phyloP scores from a whole-genome alignment of 2,797 vertebrate species.

The Garrulus glandarius region DNA sequence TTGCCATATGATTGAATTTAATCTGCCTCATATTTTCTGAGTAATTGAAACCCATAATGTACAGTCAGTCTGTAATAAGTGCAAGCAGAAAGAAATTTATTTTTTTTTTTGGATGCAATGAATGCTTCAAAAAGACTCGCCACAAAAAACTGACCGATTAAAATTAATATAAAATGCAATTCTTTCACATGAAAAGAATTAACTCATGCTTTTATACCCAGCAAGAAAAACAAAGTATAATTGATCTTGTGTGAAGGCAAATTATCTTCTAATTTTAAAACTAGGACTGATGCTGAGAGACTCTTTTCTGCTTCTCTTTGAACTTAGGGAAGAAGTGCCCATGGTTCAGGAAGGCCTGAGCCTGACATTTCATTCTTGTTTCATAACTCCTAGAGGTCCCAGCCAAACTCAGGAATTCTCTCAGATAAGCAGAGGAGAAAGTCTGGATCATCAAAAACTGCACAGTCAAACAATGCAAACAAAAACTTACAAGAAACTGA shows the following conservation, averaged over 20 bases:
- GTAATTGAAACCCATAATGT: not conserved
- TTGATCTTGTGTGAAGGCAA: not conserved
- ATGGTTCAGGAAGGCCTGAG: not conserved
- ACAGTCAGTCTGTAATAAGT: not conserved
- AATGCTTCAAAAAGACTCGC: not conserved
- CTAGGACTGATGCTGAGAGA: not conserved
- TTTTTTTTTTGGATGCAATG: not conserved
- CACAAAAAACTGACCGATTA: not conserved
- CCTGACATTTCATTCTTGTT: not conserved
- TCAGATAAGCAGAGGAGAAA: not conserved
- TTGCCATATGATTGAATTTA: not conserved
- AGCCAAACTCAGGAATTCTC: constrained; percentile 15
- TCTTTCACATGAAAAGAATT: not conserved
- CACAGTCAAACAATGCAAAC: not conserved
- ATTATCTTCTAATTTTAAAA: not conserved
- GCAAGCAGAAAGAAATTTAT: not conserved
- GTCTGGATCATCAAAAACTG: not conserved
- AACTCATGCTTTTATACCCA: not conserved
- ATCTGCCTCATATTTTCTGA: not conserved
- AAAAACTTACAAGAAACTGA: not conserved
- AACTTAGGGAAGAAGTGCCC: not conserved
- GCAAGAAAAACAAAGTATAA: not conserved
- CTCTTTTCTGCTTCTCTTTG: not conserved
- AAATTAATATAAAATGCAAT: not conserved
- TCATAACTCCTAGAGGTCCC: not conserved